Evolutionary conservation across 1,140 invertebrate species (phyloP).

Genomic region (Leptonema lineaticorne): DNA sequence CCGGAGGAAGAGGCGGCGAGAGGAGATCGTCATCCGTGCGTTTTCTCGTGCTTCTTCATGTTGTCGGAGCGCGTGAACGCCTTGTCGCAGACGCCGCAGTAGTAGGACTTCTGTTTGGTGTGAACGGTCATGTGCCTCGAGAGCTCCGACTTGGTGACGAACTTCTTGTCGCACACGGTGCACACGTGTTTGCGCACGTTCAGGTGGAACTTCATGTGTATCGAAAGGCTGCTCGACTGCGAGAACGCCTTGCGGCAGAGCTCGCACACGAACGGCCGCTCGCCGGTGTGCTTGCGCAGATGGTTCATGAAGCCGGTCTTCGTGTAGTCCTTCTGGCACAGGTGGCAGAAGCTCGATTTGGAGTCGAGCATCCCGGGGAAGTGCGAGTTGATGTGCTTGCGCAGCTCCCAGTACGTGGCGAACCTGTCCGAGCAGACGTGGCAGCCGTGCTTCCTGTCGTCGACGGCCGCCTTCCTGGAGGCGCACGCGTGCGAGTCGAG

Average conservation of each 20-base stretch:
- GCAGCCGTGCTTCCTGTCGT: constrained; percentile 51
- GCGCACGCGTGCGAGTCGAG: constrained; percentile 50
- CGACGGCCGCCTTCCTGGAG: constrained; percentile 47
- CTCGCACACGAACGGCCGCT: constrained; percentile 71
- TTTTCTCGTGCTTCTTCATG: constrained; percentile 59
- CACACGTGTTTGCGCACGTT: constrained; percentile 59
- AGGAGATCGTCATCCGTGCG: constrained; percentile 50
- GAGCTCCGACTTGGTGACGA: constrained; percentile 62
- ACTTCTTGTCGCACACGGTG: constrained; percentile 61
- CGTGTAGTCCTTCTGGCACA: constrained; percentile 57
- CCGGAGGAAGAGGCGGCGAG: not conserved
- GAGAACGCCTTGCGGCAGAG: constrained; percentile 63
- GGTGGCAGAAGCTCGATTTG: constrained; percentile 56
- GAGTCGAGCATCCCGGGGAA: constrained; percentile 57
- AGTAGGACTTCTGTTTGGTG: constrained; percentile 62
- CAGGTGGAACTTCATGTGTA: constrained; percentile 66
- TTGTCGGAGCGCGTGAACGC: constrained; percentile 57
- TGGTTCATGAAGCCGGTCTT: constrained; percentile 64
- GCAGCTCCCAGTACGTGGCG: constrained; percentile 54
- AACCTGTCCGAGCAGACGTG: constrained; percentile 56
- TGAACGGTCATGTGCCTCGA: constrained; percentile 62
- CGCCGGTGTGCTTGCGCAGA: constrained; percentile 84
- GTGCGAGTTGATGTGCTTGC: constrained; percentile 56
- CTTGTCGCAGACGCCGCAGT: constrained; percentile 60
- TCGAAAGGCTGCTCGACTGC: constrained; percentile 60